Conservation (phyloP, 2,888 invertebrate species). For the Ormyrus pomaceus region DNA sequence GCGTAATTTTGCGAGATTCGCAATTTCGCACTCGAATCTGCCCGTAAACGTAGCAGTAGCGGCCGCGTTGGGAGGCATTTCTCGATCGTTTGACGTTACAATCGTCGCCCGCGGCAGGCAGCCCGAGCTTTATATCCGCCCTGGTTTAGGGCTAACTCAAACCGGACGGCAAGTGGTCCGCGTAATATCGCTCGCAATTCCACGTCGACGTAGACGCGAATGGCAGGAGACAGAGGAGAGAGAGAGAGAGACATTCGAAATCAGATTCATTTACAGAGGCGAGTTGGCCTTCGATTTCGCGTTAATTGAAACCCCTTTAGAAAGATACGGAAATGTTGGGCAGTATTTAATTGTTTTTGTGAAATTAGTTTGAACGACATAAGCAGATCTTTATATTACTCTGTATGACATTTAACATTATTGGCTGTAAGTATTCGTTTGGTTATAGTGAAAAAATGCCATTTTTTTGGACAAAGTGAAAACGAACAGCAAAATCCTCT, state of each 20-base stretch:
- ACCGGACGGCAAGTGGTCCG: conserved; percentile 65
- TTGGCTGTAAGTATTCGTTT: too few species aligned
- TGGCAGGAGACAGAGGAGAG: background rate
- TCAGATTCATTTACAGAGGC: conserved; percentile 31
- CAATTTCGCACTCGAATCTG: background rate
- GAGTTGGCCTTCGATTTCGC: conserved; percentile 8
- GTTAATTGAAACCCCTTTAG: background rate
- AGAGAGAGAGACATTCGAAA: conserved; percentile 5
- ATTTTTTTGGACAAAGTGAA: too few species aligned
- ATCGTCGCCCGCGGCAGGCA: background rate
- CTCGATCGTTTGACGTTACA: conserved; percentile 23
- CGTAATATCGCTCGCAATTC: conserved; percentile 61
- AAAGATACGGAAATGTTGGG: too few species aligned
- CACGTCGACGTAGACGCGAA: conserved; percentile 11
- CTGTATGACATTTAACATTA: too few species aligned
- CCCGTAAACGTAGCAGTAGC: too few species aligned
- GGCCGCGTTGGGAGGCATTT: background rate
- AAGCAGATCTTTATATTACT: too few species aligned
- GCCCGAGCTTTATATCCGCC: conserved; percentile 20
- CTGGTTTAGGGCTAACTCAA: conserved; percentile 59
- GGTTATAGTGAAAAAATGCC: too few species aligned
- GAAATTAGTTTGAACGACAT: too few species aligned
- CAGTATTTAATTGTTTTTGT: too few species aligned
- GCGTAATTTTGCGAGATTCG: background rate
- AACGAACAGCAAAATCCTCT: too few species aligned